Conservation (phyloP, 2,888 invertebrate species). For the Zonitis immaculata region DNA sequence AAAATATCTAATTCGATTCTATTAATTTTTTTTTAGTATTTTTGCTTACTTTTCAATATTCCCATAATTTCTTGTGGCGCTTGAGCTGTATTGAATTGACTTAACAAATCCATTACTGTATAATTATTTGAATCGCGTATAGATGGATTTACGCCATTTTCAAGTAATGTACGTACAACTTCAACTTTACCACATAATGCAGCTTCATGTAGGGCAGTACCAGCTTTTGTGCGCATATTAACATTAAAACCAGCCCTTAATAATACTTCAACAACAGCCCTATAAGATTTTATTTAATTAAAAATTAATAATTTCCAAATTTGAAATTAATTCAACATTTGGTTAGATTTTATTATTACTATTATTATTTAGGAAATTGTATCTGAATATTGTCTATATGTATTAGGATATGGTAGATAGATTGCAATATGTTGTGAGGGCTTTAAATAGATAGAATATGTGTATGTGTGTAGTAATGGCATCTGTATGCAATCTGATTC, state of each 20-base stretch:
- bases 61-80: constrained; percentile 82
- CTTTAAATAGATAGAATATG: not conserved
- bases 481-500: constrained; percentile 38
- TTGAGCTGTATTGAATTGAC: constrained; percentile 77
- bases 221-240: constrained; percentile 78
- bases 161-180: constrained; percentile 76
- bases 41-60: constrained; percentile 71
- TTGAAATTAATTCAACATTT: no score
- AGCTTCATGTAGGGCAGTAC: constrained; percentile 91
- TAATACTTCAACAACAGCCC: constrained; percentile 76
- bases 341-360: no score
- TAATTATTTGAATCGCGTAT: constrained; percentile 74
- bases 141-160: constrained; percentile 75
- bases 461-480: constrained; percentile 28
- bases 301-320: no score
- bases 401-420: no score
- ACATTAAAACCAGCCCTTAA: constrained; percentile 83
- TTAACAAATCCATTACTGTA: constrained; percentile 81
- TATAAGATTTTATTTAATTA: no score
- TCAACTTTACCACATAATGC: constrained; percentile 87
- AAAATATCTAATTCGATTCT: not conserved
- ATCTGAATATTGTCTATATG: no score
- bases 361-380: no score
- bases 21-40: not conserved
- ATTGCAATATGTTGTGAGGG: no score